These are phyloP conservation scores for Actinia tenebrosa DNA, from an alignment of 64 coral and sea anemone genomes.

Conservation along the genomic window DNA sequence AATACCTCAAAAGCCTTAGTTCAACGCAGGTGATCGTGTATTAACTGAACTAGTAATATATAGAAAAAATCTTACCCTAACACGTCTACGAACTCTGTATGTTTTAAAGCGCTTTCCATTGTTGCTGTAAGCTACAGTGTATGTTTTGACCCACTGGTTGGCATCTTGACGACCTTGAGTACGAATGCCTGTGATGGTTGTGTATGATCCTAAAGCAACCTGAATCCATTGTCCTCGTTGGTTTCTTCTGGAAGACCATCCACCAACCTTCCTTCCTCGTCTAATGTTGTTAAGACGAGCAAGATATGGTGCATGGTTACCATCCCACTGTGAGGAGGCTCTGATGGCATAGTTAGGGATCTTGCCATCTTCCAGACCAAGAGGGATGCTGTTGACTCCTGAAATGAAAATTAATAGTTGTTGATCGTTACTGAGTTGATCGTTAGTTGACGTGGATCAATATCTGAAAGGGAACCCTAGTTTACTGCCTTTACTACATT, in stretches of 20 bases:
- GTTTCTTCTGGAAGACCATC: neutral
- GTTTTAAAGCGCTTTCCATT: no score
- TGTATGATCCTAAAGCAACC: neutral
- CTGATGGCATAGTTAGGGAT: slow-evolving; percentile 3
- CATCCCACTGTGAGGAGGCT: slow-evolving; percentile 2
- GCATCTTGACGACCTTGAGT: neutral
- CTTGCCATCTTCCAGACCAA: slow-evolving; percentile 21
- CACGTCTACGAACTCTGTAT: no score
- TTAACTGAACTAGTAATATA: no score
- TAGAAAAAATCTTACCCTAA: no score
- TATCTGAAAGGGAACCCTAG: no score
- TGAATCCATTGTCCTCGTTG: slow-evolving; percentile 14
- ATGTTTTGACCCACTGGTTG: neutral
- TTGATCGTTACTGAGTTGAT: no score
- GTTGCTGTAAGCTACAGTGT: no score
- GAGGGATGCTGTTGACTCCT: neutral
- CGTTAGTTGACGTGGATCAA: no score
- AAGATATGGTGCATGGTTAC: neutral
- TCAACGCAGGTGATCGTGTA: no score
- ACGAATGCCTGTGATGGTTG: neutral
- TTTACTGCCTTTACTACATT: no score
- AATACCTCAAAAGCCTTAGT: no score
- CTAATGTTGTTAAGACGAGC: slow-evolving; percentile 1
- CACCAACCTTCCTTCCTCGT: no score
- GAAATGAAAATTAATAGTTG: neutral